phyloP scores from a whole-genome alignment of 2,797 vertebrate species.

The Mus spretus region DNA sequence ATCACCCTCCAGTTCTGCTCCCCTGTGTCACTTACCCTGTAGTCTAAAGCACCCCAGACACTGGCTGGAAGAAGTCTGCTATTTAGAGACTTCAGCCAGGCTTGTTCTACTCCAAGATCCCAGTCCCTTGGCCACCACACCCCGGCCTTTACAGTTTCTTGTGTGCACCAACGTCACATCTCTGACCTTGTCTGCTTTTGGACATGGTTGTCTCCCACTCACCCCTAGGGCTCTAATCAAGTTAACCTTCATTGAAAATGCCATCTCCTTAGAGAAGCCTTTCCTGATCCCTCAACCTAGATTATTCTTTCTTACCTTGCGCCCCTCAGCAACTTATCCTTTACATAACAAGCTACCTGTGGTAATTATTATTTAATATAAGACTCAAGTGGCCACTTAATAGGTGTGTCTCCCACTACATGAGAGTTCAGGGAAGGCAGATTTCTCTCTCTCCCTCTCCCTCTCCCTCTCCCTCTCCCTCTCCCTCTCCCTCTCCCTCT shows the following conservation, averaged over 20 bases:
- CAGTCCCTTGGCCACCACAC: neutral
- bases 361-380: conserved; percentile 59
- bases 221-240: conserved; percentile 5
- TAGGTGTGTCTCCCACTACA: conserved; percentile 25
- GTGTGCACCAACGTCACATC: neutral
- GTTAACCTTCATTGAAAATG: conserved; percentile 50
- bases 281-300: conserved; percentile 23
- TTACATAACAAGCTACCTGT: conserved; percentile 49
- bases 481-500: too few relatives aligned
- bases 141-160: neutral
- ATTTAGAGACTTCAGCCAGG: neutral
- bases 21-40: neutral
- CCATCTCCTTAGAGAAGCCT: neutral
- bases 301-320: neutral
- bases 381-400: conserved; percentile 50
- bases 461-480: too few relatives aligned
- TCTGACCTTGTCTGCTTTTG: neutral
- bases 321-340: conserved; percentile 5
- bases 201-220: neutral
- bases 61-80: neutral
- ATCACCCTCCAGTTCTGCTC: neutral
- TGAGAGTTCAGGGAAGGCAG: conserved; percentile 26
- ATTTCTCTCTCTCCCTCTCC: neutral
- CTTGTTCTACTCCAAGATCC: neutral
- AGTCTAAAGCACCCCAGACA: neutral